Base-by-base conservation (phyloP, 35 echinoderm and acorn worm species). In the Diadema setosum region DNA sequence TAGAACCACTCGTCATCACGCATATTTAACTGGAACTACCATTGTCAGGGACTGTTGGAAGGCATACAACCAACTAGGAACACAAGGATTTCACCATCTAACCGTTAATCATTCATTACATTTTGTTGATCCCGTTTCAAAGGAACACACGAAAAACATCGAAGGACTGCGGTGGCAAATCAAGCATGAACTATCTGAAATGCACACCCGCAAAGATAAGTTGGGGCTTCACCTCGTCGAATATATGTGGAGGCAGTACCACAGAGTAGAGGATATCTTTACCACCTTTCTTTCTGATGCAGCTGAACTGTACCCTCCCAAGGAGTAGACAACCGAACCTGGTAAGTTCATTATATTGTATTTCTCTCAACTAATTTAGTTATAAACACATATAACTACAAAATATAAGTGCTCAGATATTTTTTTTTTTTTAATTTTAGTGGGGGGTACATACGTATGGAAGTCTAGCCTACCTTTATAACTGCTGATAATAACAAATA, bases 21-120 rank as follows among this genome's bases (percentile, higher is more conserved):
- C 69, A 20, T 81, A 52, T 8, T 75, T 92, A 5, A 20, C 90
- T 18, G 83, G 90, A 16, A 80, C 70, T 11, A 87, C 83, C 7
- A 87, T 92, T 15, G 76, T 78, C n/a, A 59, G 45, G 15, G 84
- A 92, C 42, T 92, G 83, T 70, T 92, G 90, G 90, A 87, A 92
- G 44, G 64, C 69, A 3, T 80, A 87, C 37, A 33, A 70, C 31
- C 39, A 61, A 5, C 46, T 87, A 1, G 21, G 58, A n/a, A 31
- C 11, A 5, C 17, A 37, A 21, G 83, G 83, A 7, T 87, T 87
- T 27, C 25, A 8, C 2, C 90, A 87, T 81, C 33, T 92, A 3
- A 76, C 60, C 21, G 63, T 61, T 0, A 86, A 85, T 36, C 88
- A 83, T 58, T 25, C 56, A 18, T 23, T 42, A 0, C 9, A 78